Base-by-base conservation (phyloP, 35 echinoderm and acorn worm species). In the Hemicentrotus pulcherrimus region DNA sequence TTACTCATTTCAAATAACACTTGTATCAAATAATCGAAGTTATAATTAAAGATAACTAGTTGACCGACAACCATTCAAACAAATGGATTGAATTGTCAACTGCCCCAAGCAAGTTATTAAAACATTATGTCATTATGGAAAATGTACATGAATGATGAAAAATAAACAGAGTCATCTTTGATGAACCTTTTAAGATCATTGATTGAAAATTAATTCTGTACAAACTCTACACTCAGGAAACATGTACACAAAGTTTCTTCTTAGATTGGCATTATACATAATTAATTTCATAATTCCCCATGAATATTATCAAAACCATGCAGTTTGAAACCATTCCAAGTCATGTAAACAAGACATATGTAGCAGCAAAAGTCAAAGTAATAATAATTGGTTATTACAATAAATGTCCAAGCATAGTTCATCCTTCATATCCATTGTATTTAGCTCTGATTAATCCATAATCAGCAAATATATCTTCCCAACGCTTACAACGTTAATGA, bases 41-140 rank as follows among this genome's bases (percentile, higher is more conserved):
- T 28, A 78, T 8, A 11, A 15, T 55, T 12, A 13, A 55, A 55
- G 50, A 2, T 55, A 55, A 15, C 52, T 16, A 59, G 16, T 59
- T 16, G 16, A 2, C 52, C 16, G 52, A 59, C 52, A 59, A 59
- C 11, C 16, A 0, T 59, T 11, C 11, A n/a, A 78, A 78, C 65
- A 19, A 70, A 70, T 24, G 22, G 22, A 78, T 22, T 28, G 2
- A 28, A 71, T 16, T 6, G 19, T 78, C 5, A 78, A 78, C 65
- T 78, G 65, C 65, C 65, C 18, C 65, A 78, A 78, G 65, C 65
- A 78, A 78, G 65, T n/a, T 78, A 78, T 78, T 78, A 78, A 59
- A 78, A 78, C 28, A 78, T 5, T 78, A 22, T 78, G 65, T 78
- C 19, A 78, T 78, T 22, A n/a, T 78, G 28, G 28, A 24, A 78